Base-by-base conservation (phyloP, 2,888 invertebrate genomes). In the Nyleta sp. region DNA sequence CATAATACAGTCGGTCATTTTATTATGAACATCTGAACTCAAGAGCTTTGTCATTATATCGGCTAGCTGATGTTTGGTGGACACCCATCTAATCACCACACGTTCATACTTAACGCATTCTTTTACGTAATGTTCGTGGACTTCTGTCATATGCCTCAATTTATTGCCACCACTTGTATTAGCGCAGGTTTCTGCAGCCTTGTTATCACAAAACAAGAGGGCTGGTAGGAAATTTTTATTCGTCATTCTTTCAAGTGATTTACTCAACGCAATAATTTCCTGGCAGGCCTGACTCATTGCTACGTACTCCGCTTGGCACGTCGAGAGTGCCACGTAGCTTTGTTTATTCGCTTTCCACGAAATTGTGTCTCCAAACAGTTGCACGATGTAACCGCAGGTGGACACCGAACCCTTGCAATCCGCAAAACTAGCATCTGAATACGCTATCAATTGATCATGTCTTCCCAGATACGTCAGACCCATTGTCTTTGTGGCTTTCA, bases 161-260 rank as follows among this genome's bases (percentile, higher is more conserved):
- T 38, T 38, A n/a, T 38, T 38, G 38, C 15, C 11, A 10, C 38
- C 38, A 15, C 38, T 38, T n/a, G 38, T 60, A 15, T 60, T 13
- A 24, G 60, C 46, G 31, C 46, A 64, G 4, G 31, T 20, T 10
- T 28, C 22, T 3, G 50, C 48, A 13, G 64, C 52, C 11, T 35
- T 50, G 35, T 64, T 64, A 31, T 64, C 64, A 11, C 60, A 60
- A 28, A 42, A 40, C n/a, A 60, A 42, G 22, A 42, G 17, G 1
- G 60, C 60, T 2, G 60, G 60, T 18, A 60, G 24, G 42, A 44
- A 42, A 24, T 17, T 60, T 38, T 38, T 38, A 38, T n/a, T 10
- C 5, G 38, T 11, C 15, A 38, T 38, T 38, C 38, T n/a, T 10
- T 38, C n/a, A n/a, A 38, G 13, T 5, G n/a, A n/a, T n/a, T 38